Conservation (phyloP, 2,797 vertebrate genomes). For the Atherinosoma microstoma region DNA sequence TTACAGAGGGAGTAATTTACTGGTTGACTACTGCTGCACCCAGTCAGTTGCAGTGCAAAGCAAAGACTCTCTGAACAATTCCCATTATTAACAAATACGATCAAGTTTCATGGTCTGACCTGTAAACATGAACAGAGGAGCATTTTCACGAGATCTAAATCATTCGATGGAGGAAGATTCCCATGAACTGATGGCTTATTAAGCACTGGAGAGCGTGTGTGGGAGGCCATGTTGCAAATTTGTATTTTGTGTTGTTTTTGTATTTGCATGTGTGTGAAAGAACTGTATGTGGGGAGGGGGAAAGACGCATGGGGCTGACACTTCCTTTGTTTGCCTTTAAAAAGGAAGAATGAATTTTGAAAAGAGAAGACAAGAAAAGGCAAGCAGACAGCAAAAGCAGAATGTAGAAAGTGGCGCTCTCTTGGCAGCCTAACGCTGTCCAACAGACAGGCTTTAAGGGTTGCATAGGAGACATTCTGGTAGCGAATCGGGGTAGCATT, state of each 20-base stretch:
- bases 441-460: constrained; percentile 68
- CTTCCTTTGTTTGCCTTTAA: constrained; percentile 59
- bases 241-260: constrained; percentile 22
- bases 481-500: constrained; percentile 70
- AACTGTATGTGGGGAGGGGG: constrained; percentile 9
- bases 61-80: constrained; percentile 53
- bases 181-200: constrained; percentile 25
- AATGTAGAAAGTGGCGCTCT: constrained; percentile 58
- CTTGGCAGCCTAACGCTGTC: constrained; percentile 55
- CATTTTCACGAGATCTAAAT: constrained; percentile 42
- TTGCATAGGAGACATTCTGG: constrained; percentile 74
- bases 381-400: constrained; percentile 54
- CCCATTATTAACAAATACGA: constrained; percentile 60
- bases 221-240: constrained; percentile 27
- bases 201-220: constrained; percentile 8
- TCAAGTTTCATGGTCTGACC: constrained; percentile 67
- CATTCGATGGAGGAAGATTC: constrained; percentile 25
- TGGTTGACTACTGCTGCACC: constrained; percentile 65
- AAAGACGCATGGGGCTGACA: constrained; percentile 36
- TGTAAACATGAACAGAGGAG: constrained; percentile 45
- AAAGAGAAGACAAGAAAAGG: constrained; percentile 34
- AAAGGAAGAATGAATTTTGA: constrained; percentile 27
- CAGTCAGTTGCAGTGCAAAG: constrained; percentile 48
- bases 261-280: constrained; percentile 18
- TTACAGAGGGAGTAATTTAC: constrained; percentile 67